Percentiles rank a stretch among this genome's conserved stretches.
These are phyloP conservation scores for Empis stercorea DNA, from an alignment of 2,888 invertebrate species.

Conservation along the genomic window DNA sequence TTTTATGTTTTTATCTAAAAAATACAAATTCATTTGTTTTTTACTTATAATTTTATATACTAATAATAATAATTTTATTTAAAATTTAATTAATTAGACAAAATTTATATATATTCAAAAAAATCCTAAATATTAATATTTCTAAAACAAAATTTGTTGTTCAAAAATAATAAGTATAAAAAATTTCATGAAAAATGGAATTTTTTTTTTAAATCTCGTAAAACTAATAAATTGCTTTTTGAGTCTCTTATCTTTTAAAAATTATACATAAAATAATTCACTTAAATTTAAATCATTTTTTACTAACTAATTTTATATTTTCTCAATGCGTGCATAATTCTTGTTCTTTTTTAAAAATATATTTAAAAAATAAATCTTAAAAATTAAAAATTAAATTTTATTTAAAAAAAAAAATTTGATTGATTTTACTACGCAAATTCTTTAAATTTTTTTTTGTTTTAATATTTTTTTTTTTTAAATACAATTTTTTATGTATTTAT, in stretches of 20 bases:
- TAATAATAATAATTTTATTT: background rate
- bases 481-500: background rate
- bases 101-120: background rate
- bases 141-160: background rate
- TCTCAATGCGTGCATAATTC: too few species aligned
- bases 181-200: background rate
- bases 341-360: too few species aligned
- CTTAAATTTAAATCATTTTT: background rate
- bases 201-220: background rate
- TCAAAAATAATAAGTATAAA: too few species aligned
- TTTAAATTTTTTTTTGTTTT: background rate
- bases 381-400: too few species aligned
- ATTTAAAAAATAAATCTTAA: too few species aligned
- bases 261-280: too few species aligned
- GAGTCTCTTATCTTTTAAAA: constrained; percentile 9
- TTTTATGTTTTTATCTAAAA: background rate
- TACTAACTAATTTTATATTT: background rate
- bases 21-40: constrained; percentile 1
- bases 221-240: constrained; percentile 8
- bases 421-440: background rate
- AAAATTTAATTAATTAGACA: background rate
- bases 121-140: background rate
- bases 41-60: background rate
- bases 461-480: background rate
- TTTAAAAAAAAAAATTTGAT: background rate